Base-by-base conservation (phyloP, 2,888 invertebrate species). In the Gasteruption jaculator region DNA sequence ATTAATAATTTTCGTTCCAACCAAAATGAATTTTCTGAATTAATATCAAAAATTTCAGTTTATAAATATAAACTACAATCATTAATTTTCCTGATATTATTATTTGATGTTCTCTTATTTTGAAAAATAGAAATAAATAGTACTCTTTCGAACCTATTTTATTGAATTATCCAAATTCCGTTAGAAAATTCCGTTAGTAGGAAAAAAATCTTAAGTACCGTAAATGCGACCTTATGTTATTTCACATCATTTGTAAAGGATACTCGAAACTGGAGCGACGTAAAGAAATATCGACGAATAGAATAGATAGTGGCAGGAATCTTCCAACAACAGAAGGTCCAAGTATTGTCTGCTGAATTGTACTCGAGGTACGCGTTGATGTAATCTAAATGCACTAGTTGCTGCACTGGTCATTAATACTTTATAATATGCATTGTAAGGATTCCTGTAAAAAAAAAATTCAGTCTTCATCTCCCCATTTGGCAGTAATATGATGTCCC, bases 271-370 rank as follows among this genome's bases (percentile, higher is more conserved):
- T 18, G 97, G 94, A 42, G 85, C 77, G 22, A 87, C 86, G 71
- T 89, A 92, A 61, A 96, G 79, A 72, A 99, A 99, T 64, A 97
- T 91, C 56, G 95, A 74, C 31, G 94, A 91, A 73, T 88, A 99
- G 74, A 97, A 85, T 52, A 99, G 77, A 66, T 99, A 99, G 71
- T 99, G 99, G 49, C 91, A 94, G 58, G 94, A 93, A 73, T 91
- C 91, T 72, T 99, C 97, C 16, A 85, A 71, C 58, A 92, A 77
- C 54, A 97, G 74, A 36, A 80, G 74, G 5, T 82, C 79, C 45
- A 96, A 73, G 72, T 94, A 97, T 68, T 90, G 87, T 48, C 88
- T 76, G 21, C 82, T 87, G 41, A 96, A 75, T 43, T 85, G 79
- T 57, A 94, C 86, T 49, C 82, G 76, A 14, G 94, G 93, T 54